Evolutionary conservation across 2,888 invertebrate species (phyloP), one percentile per base, ranked within the genome.

Genomic region (Aromia moschata): DNA sequence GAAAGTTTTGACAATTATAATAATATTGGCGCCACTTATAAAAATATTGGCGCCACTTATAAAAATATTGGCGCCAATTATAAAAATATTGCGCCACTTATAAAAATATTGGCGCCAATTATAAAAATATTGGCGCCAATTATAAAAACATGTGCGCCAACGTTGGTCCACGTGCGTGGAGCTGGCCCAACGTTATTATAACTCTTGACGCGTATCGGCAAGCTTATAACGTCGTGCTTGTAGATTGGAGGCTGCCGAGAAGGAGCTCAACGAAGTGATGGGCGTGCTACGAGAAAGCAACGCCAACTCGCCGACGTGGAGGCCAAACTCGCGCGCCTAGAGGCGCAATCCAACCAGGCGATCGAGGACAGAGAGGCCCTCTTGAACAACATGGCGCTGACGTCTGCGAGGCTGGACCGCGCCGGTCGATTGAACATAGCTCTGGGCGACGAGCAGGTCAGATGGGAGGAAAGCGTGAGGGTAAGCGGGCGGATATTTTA

Each of bases 351-450:
- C 63, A 89, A 92, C 64, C 85, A 85, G 10, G 91, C 90, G 52
- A 84, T 92, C n/a, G 81, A 85, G 1, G 92, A 90, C 75, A 89
- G 94, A 70, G 88, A 91, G 71, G 86, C 87, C 25, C 81, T 92
- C 40, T 88, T 91, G 77, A 84, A 86, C 10, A 89, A 88, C 25
- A 93, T 95, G 60, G 88, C 88, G 67, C 78, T 93, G 41, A 93
- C 93, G 0, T 89, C 90, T 4, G 88, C 89, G 0, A 84, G 96
- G 43, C 82, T 96, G 12, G 87, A 87, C 61, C 85, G 95, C 56
- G 94, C 96, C 0, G 93, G 92, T 0, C 87, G 92, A 63, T 83
- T 96, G 10, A 95, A 94, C 5, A 89, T 92, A 20, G 96, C 96
- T 0, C 81, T 96, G 5, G 89, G 91, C 0, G 94, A 95, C 74